A percentile compares a stretch with the other conserved stretches of the same genome.
Conservation (phyloP, 1,140 invertebrate species). For the Drosophila pectinifera region DNA sequence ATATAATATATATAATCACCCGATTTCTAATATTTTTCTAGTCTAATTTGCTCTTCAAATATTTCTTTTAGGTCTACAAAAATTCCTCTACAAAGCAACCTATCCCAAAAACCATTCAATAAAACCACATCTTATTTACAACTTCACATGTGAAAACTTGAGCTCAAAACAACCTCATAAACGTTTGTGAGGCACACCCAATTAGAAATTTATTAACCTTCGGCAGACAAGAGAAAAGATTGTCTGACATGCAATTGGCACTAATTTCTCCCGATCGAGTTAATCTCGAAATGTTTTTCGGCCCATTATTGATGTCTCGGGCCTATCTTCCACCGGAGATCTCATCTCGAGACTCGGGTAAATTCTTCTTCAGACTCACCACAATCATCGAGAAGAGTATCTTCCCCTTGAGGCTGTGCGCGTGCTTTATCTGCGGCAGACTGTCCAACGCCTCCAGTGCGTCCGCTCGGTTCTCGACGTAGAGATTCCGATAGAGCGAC, state of each 20-base stretch:
- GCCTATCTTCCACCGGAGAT: conserved; percentile 4
- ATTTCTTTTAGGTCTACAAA: not conserved
- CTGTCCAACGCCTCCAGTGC: conserved; percentile 93
- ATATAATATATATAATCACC: not conserved
- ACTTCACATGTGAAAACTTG: not conserved
- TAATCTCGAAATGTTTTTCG: conserved; percentile 27
- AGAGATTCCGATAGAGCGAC: conserved; percentile 92
- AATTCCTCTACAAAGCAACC: not conserved
- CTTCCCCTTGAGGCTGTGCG: conserved; percentile 95
- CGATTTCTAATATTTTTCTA: not conserved
- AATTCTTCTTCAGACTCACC: conserved; percentile 88
- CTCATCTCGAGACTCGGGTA: conserved; percentile 2
- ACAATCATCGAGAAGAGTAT: conserved; percentile 97
- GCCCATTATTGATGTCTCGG: conserved; percentile 11
- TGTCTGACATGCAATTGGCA: conserved; percentile 28
- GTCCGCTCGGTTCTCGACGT: conserved; percentile 93
- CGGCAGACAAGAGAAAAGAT: conserved; percentile 20
- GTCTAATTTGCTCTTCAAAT: not conserved
- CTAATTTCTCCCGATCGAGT: conserved; percentile 28
- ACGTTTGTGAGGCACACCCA: conserved; percentile 14
- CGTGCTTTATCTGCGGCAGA: conserved; percentile 91
- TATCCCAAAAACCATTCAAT: not conserved
- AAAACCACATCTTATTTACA: not conserved
- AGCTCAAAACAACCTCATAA: conserved; percentile 1
- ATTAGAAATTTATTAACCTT: conserved; percentile 14